Evolutionary conservation across 2,797 vertebrate species (phyloP), one percentile per base, ranked within the genome.

Genomic region (Sebastes diploproa): DNA sequence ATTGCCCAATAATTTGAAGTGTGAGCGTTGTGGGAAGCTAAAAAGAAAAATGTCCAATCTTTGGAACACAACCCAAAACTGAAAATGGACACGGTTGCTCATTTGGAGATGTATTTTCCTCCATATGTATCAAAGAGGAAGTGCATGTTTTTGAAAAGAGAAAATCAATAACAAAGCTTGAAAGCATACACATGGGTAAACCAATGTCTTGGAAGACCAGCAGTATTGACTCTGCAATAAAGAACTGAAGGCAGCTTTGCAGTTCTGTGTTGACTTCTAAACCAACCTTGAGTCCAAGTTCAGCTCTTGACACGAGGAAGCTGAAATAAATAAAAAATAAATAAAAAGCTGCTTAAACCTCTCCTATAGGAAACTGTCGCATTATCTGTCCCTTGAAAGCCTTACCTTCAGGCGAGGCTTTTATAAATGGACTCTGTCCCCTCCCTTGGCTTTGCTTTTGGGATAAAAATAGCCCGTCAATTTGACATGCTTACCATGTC

Each of bases 391-490:
- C 66, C 70, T 80, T 90, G 36, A 91, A 93, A 89, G 90, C 56
- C 22, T 83, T 78, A 86, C 75, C 90, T 88, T 36, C 70, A 82
- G 90, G 88, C 88, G 2, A 80, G 36, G 85, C 82, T 89, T 90
- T 92, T 72, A 77, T 64, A 86, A 85, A 68, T 30, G 78, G 80
- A 71, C 89, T 81, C 76, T 60, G 64, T 76, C 89, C 68, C 52
- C 59, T 79, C 73, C 58, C 8, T 64, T 34, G 25, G 16, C 83
- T 85, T 87, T 70, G 75, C 88, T 55, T 86, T 83, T 56, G 79
- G 67, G 68, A 74, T 88, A 92, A 89, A 95, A 92, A 91, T 89
- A 93, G 83, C 68, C 38, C 80, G 14, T 87, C 68, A 80, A 85
- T 94, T 87, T 87, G 80, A 90, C 85, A 84, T 85, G 88, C 75